Evolutionary conservation across 2,113 vertebrate genomes (phyloP), one percentile per base, ranked within the genome.

Genomic region (Tinamus guttatus): DNA sequence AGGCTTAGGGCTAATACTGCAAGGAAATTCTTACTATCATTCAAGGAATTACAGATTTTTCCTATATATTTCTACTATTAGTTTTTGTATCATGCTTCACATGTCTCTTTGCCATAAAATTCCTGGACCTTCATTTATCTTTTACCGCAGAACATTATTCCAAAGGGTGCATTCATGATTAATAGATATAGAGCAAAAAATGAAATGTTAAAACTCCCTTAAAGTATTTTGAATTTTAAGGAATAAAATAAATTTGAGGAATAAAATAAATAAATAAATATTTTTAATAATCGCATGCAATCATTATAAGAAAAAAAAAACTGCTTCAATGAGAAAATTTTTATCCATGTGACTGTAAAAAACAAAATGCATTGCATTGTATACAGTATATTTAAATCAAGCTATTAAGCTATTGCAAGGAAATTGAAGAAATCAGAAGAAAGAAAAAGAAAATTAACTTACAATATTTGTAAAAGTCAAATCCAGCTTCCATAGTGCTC

Each of bases 401-500:
- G 10, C 28, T 69, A 83, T 12, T 64, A 92, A 74, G 10, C 28
- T 69, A 83, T 13, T 64, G 28, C 27, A 70, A 79, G 52, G 27
- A 22, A 81, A 76, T 6, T 36, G 20, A 56, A 82, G 38, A 86
- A 70, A 65, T 45, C 7, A 45, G 20, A 80, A 68, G 13, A 30
- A 56, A 87, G 52, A 70, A 77, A 74, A 71, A 77, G 9, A 73
- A 94, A 92, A 60, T 41, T 59, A 90, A 98, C 98, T 98, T 97
- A 99, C 99, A 18, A 95, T 98, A 96, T 99, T 98, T 84, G 98
- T 98, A 97, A 99, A 99, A 24, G 99, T 99, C 58, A 99, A 98
- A 93, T 99, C 99, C 93, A 99, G 97, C 94, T 99, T 99, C 99
- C 99, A 99, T 84, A 99, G 99, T 87, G 97, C 98, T 94, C 99